These are phyloP conservation scores for Erebia epiphron DNA, from an alignment of 2,888 invertebrate genomes.

Conservation along the genomic window DNA sequence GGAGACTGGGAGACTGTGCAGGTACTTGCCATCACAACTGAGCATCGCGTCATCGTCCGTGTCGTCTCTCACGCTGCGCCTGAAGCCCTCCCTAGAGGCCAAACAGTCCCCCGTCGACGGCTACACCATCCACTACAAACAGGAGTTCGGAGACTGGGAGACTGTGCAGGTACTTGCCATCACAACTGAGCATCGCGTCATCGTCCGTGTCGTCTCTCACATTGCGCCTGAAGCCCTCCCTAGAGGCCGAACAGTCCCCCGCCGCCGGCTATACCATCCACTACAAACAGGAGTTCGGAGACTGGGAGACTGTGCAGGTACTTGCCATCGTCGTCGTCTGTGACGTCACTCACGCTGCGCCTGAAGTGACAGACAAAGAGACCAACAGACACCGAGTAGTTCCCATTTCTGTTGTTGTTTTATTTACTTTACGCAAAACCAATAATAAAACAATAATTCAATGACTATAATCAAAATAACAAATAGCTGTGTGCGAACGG, in stretches of 20 bases:
- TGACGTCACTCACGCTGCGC: slow-evolving; percentile 76
- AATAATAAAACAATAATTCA: neutral
- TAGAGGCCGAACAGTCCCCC: slow-evolving; percentile 92
- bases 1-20: slow-evolving; percentile 96
- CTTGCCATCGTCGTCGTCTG: slow-evolving; percentile 61
- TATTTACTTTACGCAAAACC: too few species aligned
- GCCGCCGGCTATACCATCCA: slow-evolving; percentile 95
- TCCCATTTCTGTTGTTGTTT: slow-evolving; percentile 73
- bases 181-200: slow-evolving; percentile 58
- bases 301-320: slow-evolving; percentile 94
- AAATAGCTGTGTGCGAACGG: neutral
- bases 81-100: slow-evolving; percentile 85
- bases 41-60: slow-evolving; percentile 66
- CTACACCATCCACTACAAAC: slow-evolving; percentile 95
- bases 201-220: slow-evolving; percentile 80
- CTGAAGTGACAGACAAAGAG: slow-evolving; percentile 50
- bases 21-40: slow-evolving; percentile 52
- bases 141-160: slow-evolving; percentile 97
- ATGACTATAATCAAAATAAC: too few species aligned
- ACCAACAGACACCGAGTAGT: slow-evolving; percentile 87
- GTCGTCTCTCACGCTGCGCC: slow-evolving; percentile 75
- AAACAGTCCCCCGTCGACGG: slow-evolving; percentile 96
- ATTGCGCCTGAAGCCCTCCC: slow-evolving; percentile 78
- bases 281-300: slow-evolving; percentile 97
- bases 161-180: slow-evolving; percentile 85